Base-by-base conservation (phyloP, 2,113 vertebrate species). In the Melozone crissalis region DNA sequence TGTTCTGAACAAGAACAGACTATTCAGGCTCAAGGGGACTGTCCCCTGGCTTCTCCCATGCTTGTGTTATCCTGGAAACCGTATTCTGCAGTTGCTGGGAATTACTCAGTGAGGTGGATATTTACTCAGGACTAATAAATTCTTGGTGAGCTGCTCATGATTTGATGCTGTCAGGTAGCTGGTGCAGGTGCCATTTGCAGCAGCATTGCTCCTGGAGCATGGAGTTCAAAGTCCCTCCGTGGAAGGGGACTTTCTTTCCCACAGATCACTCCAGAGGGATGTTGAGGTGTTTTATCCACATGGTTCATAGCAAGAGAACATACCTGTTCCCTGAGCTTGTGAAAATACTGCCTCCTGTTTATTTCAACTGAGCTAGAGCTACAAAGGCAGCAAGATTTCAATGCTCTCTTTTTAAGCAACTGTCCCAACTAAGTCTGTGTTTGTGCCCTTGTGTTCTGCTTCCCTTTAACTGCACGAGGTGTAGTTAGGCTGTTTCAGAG, bases 361-460 rank as follows among this genome's bases (percentile, higher is more conserved):
- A 18, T 75, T 78, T 63, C 47, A 67, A 11, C 43, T 26, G 31
- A 39, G 11, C 39, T 44, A 37, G 17, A 74, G 43, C 46, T 78
- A 10, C 20, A 41, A 51, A 69, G 39, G 28, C 59, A 71, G 31
- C 57, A 88, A 58, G 39, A 78, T 28, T 10, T 5, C 43, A 19
- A 24, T 44, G 61, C 41, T 81, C 43, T 39, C 51, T 39, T 83
- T 46, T 63, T 33, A 69, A 77, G 55, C 59, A 61, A 5, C 41
- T 44, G 20, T 43, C 37, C 33, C 57, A 77, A 2, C 16, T 3
- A 18, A 59, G 22, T 41, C 8, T 39, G 27, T 30, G 26, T 51
- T 73, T 0, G 0, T 71, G 55, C 23, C 37, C 3, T 30, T 0
- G 0, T 30, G 49, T 47, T 3, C n/a, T 81, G 33, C 33, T 68